Percentiles rank a stretch among this genome's conserved stretches.
These are phyloP conservation scores for Prosapia bicincta DNA, from an alignment of 2,888 invertebrate genomes.

Conservation along the genomic window DNA sequence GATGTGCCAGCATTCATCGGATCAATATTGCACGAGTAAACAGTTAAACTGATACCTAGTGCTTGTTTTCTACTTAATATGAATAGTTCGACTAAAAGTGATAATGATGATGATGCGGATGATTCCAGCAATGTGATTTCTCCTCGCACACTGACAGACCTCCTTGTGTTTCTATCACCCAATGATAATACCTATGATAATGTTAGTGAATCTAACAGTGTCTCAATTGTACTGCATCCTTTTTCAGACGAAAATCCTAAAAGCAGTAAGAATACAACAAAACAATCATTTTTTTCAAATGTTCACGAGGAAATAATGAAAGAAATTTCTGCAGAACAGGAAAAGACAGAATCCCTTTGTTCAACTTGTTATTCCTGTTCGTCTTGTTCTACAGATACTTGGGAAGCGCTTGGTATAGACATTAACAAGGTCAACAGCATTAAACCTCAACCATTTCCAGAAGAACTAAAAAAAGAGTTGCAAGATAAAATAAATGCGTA, in stretches of 20 bases:
- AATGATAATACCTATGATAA: constrained; percentile 6
- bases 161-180: constrained; percentile 14
- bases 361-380: constrained; percentile 7
- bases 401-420: constrained; percentile 22
- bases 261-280: neutral
- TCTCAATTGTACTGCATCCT: constrained; percentile 10
- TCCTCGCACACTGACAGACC: neutral
- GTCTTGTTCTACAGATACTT: constrained; percentile 9
- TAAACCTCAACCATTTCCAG: constrained; percentile 11
- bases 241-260: constrained; percentile 16
- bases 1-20: too few relatives aligned
- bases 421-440: neutral
- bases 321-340: neutral
- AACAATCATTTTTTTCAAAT: neutral
- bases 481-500: neutral
- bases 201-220: constrained; percentile 16
- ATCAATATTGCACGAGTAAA: too few relatives aligned
- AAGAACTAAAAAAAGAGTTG: constrained; percentile 5
- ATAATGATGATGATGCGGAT: constrained; percentile 3
- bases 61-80: too few relatives aligned
- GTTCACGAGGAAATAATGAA: neutral
- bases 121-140: neutral
- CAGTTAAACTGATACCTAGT: too few relatives aligned
- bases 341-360: neutral
- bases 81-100: constrained; percentile 9